Conservation (phyloP, 2,113 vertebrate genomes). For the Eclectus roratus region DNA sequence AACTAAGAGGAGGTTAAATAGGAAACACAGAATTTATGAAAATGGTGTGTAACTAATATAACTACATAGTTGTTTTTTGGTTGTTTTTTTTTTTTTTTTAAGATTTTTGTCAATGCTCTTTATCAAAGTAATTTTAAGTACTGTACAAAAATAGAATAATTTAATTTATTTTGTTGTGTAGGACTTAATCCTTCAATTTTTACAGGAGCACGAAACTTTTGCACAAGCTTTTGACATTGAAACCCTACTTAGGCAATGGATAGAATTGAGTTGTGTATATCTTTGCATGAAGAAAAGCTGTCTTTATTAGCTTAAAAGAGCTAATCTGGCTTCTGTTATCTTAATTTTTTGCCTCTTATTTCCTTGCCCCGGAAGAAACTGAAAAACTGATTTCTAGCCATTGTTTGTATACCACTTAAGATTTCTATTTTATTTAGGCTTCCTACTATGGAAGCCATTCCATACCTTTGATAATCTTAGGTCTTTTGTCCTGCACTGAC, state of each 20-base stretch:
- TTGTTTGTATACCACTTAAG: not conserved
- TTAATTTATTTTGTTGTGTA: not conserved
- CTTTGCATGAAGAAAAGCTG: not conserved
- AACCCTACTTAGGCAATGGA: not conserved
- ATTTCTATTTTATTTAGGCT: not conserved
- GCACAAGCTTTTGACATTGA: not conserved
- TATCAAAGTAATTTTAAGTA: not conserved
- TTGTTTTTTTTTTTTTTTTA: not conserved
- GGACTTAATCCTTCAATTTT: not conserved
- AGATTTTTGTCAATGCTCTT: not conserved
- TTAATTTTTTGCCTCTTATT: not conserved
- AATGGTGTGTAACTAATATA: not conserved
- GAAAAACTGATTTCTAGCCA: not conserved
- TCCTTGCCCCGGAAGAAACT: not conserved
- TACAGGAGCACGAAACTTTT: not conserved
- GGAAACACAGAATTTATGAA: not conserved
- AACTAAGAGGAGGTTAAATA: not conserved
- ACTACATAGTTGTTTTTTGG: not conserved
- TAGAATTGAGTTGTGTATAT: not conserved
- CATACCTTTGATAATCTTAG: not conserved
- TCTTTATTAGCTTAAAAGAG: not conserved
- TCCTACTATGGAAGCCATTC: not conserved
- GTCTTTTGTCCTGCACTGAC: not conserved
- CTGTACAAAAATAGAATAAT: not conserved
- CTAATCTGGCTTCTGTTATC: not conserved